Base-by-base conservation (phyloP, 2,113 vertebrate genomes). In the Coryphaenoides rupestris region DNA sequence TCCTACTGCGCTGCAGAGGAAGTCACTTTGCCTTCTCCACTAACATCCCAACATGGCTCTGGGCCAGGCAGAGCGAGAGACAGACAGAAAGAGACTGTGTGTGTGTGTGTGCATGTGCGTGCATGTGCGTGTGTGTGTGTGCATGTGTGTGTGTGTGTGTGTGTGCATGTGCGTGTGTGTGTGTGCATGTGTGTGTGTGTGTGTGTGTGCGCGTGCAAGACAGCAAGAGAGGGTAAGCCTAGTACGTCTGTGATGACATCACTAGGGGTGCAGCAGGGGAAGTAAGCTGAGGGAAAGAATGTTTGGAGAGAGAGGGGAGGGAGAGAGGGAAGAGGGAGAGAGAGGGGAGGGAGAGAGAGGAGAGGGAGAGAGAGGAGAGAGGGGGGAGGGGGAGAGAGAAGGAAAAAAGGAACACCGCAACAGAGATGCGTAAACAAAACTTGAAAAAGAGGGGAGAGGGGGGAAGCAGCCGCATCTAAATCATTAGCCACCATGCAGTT, bases 11-110 rank as follows among this genome's bases (percentile, higher is more conserved):
- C 21, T 74, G 24, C 66, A 3, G 0, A 72, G 77, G 63, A 79
- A 77, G 71, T 66, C 53, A n/a, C n/a, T 72, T 54, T 0, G 62
- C 55, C 72, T 74, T 74, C 68, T 73, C 63, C 65, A 77, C 24
- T 74, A 79, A 70, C 80, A 73, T 80, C 63, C 61, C 33, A 62
- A 65, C 60, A 53, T 76, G 62, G 76, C 59, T 69, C 66, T 24
- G 26, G 67, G 68, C 73, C 60, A 63, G 52, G 7, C n/a, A 21
- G n/a, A 54, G n/a, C 3, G 1, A 14, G 12, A 55, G 1, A 55
- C 6, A 22, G 53, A 54, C 19, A 21, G 52, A 54, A 19, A 22
- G 53, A 55, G 53, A 55, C 3, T 33, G 28, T 33, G 28, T 33
- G 28, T 33, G 28, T 33, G 3, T 33, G 4, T 33, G 3, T 28